Evolutionary conservation across 1,140 invertebrate genomes (phyloP).

Genomic region (Elymnias hypermnestra): DNA sequence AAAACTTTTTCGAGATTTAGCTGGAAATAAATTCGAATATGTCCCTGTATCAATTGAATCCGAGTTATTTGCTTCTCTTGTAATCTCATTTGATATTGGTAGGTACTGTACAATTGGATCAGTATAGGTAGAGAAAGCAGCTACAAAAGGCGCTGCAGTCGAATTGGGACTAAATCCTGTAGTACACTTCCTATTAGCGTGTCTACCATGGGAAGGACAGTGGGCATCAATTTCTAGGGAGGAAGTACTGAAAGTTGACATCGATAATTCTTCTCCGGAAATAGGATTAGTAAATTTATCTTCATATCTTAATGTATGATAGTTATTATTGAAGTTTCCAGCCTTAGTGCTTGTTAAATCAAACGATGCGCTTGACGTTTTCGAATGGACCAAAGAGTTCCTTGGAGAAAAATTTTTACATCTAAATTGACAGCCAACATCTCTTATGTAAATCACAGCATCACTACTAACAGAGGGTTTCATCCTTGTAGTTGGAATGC

Average conservation of each 20-base stretch:
- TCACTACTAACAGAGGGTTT: slow-evolving; percentile 28
- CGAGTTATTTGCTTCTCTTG: slow-evolving; percentile 13
- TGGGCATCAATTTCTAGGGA: slow-evolving; percentile 38
- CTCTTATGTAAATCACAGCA: slow-evolving; percentile 53
- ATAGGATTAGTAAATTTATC: slow-evolving; percentile 46
- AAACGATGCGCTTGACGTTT: slow-evolving; percentile 36
- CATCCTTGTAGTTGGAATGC: background rate
- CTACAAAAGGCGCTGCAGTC: slow-evolving; percentile 26
- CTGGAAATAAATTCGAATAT: slow-evolving; percentile 13
- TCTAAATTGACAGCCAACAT: slow-evolving; percentile 61
- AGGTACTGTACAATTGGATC: slow-evolving; percentile 23
- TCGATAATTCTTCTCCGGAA: slow-evolving; percentile 28
- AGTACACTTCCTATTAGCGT: slow-evolving; percentile 10
- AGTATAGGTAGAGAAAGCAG: slow-evolving; percentile 20
- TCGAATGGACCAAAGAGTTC: slow-evolving; percentile 29
- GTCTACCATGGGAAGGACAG: slow-evolving; percentile 36
- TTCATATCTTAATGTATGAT: slow-evolving; percentile 43
- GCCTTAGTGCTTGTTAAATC: slow-evolving; percentile 28
- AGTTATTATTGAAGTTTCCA: slow-evolving; percentile 31
- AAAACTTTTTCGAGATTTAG: slow-evolving; percentile 30
- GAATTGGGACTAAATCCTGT: slow-evolving; percentile 36
- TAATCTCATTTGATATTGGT: slow-evolving; percentile 14
- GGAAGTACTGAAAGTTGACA: slow-evolving; percentile 32
- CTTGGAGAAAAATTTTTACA: slow-evolving; percentile 31
- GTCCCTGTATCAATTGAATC: slow-evolving; percentile 1